Conservation (phyloP, 2,113 vertebrate species). For the Atractosteus spatula region DNA sequence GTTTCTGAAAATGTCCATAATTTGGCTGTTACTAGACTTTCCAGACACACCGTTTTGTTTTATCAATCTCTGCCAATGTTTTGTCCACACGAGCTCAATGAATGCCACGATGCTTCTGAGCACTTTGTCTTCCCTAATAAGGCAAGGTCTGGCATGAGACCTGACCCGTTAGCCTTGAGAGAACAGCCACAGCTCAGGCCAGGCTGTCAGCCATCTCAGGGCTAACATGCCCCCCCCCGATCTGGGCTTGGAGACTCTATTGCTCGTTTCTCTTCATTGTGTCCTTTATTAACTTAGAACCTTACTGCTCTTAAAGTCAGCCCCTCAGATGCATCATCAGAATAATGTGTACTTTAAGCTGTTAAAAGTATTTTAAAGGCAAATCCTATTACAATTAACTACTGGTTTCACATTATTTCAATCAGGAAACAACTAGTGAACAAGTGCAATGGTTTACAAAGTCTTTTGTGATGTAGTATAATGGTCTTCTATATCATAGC, state of each 20-base stretch:
- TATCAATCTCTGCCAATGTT: background rate
- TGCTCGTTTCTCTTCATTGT: no score
- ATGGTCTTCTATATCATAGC: no score
- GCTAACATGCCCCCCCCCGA: background rate
- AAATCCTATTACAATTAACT: no score
- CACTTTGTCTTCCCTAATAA: background rate
- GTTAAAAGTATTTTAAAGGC: no score
- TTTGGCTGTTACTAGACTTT: background rate
- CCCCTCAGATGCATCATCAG: no score
- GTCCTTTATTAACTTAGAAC: no score
- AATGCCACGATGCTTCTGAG: background rate
- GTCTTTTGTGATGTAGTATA: no score
- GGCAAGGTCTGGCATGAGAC: background rate
- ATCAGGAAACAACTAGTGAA: no score
- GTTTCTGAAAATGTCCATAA: background rate
- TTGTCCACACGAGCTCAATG: background rate
- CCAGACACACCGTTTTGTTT: background rate
- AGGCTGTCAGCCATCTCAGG: background rate
- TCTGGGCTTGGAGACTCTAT: background rate
- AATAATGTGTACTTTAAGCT: no score
- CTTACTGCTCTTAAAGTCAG: no score
- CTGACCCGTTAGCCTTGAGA: background rate
- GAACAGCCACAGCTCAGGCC: background rate
- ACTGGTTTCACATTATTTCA: no score
- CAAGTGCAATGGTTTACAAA: no score